Percentiles rank a stretch among this genome's conserved stretches.
These are phyloP conservation scores for Noctua fimbriata DNA, from an alignment of 2,888 invertebrate species.

Conservation along the genomic window DNA sequence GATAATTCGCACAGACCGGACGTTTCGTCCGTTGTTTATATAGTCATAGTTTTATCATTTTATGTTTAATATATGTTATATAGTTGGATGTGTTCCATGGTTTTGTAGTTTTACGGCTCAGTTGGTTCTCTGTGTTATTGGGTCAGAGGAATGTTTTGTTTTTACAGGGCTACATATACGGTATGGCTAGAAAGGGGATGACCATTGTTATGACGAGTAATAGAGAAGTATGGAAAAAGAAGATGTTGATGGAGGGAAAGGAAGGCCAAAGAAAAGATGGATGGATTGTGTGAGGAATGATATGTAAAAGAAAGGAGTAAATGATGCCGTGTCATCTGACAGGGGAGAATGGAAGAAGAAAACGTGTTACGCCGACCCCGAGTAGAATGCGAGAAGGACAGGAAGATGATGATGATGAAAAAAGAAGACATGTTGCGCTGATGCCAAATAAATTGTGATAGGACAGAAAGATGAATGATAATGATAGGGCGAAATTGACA, in stretches of 20 bases:
- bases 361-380: too few relatives aligned
- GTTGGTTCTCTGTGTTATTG: constrained; percentile 13
- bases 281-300: too few relatives aligned
- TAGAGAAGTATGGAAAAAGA: not conserved
- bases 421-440: not conserved
- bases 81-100: constrained; percentile 36
- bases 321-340: too few relatives aligned
- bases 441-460: not conserved
- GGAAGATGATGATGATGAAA: too few relatives aligned
- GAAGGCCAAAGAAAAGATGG: too few relatives aligned
- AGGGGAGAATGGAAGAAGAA: too few relatives aligned
- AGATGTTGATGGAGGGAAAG: too few relatives aligned
- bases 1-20: constrained; percentile 71
- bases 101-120: constrained; percentile 9
- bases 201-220: not conserved
- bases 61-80: constrained; percentile 60
- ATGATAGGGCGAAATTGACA: too few relatives aligned
- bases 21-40: constrained; percentile 63
- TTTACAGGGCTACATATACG: not conserved
- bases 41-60: constrained; percentile 68
- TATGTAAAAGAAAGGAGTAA: too few relatives aligned
- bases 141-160: not conserved
- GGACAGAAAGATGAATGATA: not conserved
- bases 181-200: not conserved
- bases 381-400: too few relatives aligned